Conservation (phyloP, 2,797 vertebrate species). For the Lycodopsis pacificus region DNA sequence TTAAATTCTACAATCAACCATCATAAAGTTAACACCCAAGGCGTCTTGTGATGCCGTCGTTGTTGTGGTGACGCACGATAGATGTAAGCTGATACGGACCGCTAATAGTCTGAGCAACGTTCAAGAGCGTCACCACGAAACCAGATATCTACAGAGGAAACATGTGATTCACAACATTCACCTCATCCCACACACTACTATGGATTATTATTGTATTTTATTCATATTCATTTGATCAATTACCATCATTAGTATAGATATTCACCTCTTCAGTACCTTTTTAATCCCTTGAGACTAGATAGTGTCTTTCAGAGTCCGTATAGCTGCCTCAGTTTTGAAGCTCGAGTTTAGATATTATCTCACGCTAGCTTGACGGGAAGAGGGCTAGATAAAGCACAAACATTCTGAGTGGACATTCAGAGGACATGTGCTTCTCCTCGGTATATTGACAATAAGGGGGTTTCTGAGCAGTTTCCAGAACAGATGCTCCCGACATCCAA, state of each 20-base stretch:
- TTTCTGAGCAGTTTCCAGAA: not conserved
- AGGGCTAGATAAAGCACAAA: not conserved
- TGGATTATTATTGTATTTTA: not conserved
- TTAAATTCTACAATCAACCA: conserved; percentile 34
- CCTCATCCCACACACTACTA: not conserved
- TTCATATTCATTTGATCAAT: conserved; percentile 3
- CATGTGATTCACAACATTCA: not conserved
- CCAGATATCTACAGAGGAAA: not conserved
- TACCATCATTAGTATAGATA: not conserved
- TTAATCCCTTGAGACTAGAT: not conserved
- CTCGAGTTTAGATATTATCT: not conserved
- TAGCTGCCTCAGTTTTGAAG: not conserved
- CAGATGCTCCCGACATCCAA: not conserved
- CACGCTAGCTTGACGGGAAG: not conserved
- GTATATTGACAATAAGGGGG: not conserved
- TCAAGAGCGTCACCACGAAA: conserved; percentile 25
- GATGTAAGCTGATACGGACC: conserved; percentile 54
- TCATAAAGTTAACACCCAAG: conserved; percentile 60
- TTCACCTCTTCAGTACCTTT: not conserved
- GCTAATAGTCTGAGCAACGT: conserved; percentile 23
- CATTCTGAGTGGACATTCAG: not conserved
- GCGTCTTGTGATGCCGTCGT: conserved; percentile 49
- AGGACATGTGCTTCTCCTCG: not conserved
- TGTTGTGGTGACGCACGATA: conserved; percentile 63
- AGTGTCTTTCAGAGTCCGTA: not conserved